Conservation (phyloP, 2,888 invertebrate genomes). For the Patella depressa region DNA sequence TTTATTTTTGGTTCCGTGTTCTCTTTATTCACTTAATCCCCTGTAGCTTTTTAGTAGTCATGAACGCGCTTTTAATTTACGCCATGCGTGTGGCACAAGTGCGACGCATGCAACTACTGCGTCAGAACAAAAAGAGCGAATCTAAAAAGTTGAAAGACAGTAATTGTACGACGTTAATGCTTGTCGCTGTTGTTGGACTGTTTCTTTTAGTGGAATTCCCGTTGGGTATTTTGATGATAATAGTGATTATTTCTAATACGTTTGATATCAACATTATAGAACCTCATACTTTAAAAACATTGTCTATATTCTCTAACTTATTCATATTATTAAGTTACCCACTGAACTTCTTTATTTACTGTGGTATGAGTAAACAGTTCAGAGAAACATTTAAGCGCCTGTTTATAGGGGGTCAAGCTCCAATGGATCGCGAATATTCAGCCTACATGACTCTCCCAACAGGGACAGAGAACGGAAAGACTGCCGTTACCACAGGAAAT, state of each 20-base stretch:
- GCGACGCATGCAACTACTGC: constrained; percentile 82
- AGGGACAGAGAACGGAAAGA: constrained; percentile 60
- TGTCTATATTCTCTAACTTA: constrained; percentile 83
- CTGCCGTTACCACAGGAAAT: constrained; percentile 46
- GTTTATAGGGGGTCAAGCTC: constrained; percentile 75
- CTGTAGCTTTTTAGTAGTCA: constrained; percentile 87
- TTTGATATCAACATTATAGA: constrained; percentile 46
- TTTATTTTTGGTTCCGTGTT: constrained; percentile 84
- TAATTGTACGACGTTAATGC: constrained; percentile 71
- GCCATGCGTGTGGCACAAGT: constrained; percentile 88
- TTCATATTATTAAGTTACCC: constrained; percentile 92
- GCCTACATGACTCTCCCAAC: constrained; percentile 63
- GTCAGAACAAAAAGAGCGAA: constrained; percentile 77
- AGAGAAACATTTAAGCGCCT: constrained; percentile 90
- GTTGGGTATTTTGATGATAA: constrained; percentile 72
- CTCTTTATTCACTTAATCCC: constrained; percentile 93
- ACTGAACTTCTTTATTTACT: constrained; percentile 95
- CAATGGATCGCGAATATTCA: constrained; percentile 59
- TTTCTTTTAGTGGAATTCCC: constrained; percentile 74
- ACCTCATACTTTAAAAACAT: constrained; percentile 47
- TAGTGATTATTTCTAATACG: constrained; percentile 80
- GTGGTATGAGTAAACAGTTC: constrained; percentile 95
- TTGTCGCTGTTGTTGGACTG: constrained; percentile 72
- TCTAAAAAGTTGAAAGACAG: constrained; percentile 67
- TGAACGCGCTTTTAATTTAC: constrained; percentile 88